Percentiles rank a stretch among this genome's conserved stretches.
phyloP scores from a whole-genome alignment of 2,113 vertebrate genomes.

The Misgurnus mizolepis region DNA sequence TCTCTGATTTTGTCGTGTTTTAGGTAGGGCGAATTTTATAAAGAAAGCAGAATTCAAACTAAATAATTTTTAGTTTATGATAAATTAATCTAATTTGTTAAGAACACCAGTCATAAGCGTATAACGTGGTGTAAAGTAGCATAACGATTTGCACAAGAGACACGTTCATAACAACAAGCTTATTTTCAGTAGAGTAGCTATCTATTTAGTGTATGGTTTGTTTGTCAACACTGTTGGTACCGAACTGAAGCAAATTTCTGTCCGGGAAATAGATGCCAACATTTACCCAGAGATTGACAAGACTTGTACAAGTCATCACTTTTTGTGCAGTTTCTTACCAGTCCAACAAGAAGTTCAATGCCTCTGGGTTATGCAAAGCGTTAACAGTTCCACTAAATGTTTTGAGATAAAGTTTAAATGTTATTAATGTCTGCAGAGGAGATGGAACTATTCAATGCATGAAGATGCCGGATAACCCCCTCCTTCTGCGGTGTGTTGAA shows the following conservation, averaged over 20 bases:
- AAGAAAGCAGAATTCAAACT: background rate
- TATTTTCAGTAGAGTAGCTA: background rate
- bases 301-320: conserved; percentile 6
- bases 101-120: background rate
- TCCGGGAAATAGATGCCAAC: background rate
- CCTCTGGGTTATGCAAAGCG: background rate
- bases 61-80: background rate
- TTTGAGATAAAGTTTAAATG: background rate
- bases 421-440: conserved; percentile 11
- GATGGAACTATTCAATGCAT: conserved; percentile 79
- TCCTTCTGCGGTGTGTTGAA: conserved; percentile 89
- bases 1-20: background rate
- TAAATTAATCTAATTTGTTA: background rate
- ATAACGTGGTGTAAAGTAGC: background rate
- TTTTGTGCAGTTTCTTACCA: background rate
- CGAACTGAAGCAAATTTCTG: background rate
- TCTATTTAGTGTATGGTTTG: background rate
- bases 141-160: background rate
- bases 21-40: background rate
- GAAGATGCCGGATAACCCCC: conserved; percentile 88
- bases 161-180: conserved; percentile 11
- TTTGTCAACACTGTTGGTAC: background rate
- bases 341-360: conserved; percentile 13
- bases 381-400: background rate
- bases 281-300: background rate